Evolutionary conservation across 1,140 invertebrate genomes (phyloP).

Genomic region (Drosophila orena): DNA sequence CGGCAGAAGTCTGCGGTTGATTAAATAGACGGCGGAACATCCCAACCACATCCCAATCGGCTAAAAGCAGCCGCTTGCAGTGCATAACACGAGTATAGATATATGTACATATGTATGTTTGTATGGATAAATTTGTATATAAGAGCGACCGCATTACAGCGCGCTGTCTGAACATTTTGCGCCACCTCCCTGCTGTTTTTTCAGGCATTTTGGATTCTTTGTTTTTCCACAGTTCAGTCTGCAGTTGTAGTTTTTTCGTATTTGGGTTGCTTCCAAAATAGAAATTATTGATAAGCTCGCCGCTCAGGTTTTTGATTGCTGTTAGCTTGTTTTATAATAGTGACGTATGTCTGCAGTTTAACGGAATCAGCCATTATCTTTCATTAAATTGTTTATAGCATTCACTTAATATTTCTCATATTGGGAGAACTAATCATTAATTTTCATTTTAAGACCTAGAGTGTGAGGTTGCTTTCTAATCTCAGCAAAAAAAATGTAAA

Average conservation of each 20-base stretch:
- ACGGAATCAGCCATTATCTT: slow-evolving; percentile 39
- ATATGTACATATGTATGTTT: neutral
- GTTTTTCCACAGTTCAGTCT: slow-evolving; percentile 18
- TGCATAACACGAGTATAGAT: slow-evolving; percentile 10
- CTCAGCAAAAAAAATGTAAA: neutral
- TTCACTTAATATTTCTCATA: neutral
- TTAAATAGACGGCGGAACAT: slow-evolving; percentile 46
- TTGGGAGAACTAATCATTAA: neutral
- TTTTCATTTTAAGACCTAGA: neutral
- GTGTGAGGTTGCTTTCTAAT: neutral
- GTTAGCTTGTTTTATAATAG: slow-evolving; percentile 55
- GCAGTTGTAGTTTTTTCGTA: slow-evolving; percentile 16
- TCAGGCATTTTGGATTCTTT: slow-evolving; percentile 24
- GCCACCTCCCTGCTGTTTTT: slow-evolving; percentile 23
- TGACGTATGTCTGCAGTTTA: slow-evolving; percentile 58
- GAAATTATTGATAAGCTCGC: slow-evolving; percentile 68
- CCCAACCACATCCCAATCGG: slow-evolving; percentile 7
- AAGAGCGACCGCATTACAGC: slow-evolving; percentile 18
- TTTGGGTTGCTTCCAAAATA: slow-evolving; percentile 43
- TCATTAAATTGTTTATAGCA: slow-evolving; percentile 1
- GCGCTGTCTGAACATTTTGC: slow-evolving; percentile 18
- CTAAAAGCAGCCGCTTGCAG: slow-evolving; percentile 33
- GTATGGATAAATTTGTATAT: slow-evolving; percentile 5
- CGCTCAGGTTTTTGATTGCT: slow-evolving; percentile 19
- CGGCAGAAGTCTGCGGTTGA: slow-evolving; percentile 43